Conservation (phyloP, 2,888 invertebrate genomes). For the Apodemia mormo region DNA sequence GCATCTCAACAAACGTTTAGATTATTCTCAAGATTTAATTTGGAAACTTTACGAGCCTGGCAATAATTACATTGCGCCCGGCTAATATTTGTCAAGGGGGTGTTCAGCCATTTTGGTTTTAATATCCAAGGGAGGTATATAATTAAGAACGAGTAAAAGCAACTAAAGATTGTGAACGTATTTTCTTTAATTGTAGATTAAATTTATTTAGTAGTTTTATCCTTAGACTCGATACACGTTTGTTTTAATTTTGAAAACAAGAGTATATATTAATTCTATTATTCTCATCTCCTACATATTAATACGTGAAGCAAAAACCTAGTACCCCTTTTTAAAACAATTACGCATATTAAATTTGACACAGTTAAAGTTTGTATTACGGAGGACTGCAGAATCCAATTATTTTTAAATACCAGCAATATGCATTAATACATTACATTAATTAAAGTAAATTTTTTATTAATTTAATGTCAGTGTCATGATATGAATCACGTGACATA, state of each 20-base stretch:
- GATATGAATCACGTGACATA: too few relatives aligned
- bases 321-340: too few relatives aligned
- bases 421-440: too few relatives aligned
- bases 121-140: constrained; percentile 14
- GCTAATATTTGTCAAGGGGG: constrained; percentile 18
- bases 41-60: constrained; percentile 13
- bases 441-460: too few relatives aligned
- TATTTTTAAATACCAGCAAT: too few relatives aligned
- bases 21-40: constrained; percentile 13
- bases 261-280: too few relatives aligned
- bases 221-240: background rate
- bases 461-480: too few relatives aligned
- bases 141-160: constrained; percentile 7
- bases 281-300: too few relatives aligned
- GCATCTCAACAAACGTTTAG: background rate
- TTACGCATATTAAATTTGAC: too few relatives aligned
- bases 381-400: too few relatives aligned
- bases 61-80: constrained; percentile 17
- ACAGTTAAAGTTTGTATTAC: too few relatives aligned
- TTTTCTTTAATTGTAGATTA: constrained; percentile 4
- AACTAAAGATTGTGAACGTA: background rate
- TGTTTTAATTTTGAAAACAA: background rate
- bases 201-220: background rate
- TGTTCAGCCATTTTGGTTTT: constrained; percentile 17
- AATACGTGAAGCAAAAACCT: too few relatives aligned